Base-by-base conservation (phyloP, 2,888 invertebrate species). In the Brachylomia viminalis region DNA sequence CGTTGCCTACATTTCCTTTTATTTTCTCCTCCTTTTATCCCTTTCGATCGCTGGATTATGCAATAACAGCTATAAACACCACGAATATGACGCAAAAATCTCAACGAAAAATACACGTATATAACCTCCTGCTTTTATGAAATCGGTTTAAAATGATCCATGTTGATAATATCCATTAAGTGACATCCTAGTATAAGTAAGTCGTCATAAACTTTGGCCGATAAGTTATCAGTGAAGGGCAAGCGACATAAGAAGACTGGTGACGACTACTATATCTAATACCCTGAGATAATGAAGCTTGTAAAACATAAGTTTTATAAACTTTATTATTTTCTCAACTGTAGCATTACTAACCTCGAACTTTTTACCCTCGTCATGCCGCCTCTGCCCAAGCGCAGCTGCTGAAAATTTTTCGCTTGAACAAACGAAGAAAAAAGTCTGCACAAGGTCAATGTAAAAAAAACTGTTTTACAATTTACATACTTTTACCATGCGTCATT, bases 401-500 rank as follows among this genome's bases (percentile, higher is more conserved):
- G 15, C n/a, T 17, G 27, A 47, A 49, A 52, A 27, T 56, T 27
- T 15, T 27, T 30, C 17, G 6, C 30, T 20, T 27, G 17, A 77
- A 33, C 38, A 61, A 56, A 83, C 54, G 1, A n/a, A 52, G 27
- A 52, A 65, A 69, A 75, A 66, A 61, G 42, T n/a, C n/a, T n/a
- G 33, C 15, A 69, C 65, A 67, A 80, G 69, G 80, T 58, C 66
- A 70, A 20, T 42, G 42, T 30, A 59, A 76, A 72, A 64, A 65
- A 82, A 66, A 68, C 23, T 27, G 27, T 58, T 10, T 52, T 11
- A n/a, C 20, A 67, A 80, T 77, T 66, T 30, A 73, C 42, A 56
- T 56, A 56, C 20, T 54, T 45, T 58, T 65, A 20, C 30, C 77
- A 45, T 83, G 61, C 59, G 52, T 78, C 49, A 83, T 67, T 83